Evolutionary conservation across 2,797 vertebrate genomes (phyloP).

Genomic region (Hephaestus fuliginosus): DNA sequence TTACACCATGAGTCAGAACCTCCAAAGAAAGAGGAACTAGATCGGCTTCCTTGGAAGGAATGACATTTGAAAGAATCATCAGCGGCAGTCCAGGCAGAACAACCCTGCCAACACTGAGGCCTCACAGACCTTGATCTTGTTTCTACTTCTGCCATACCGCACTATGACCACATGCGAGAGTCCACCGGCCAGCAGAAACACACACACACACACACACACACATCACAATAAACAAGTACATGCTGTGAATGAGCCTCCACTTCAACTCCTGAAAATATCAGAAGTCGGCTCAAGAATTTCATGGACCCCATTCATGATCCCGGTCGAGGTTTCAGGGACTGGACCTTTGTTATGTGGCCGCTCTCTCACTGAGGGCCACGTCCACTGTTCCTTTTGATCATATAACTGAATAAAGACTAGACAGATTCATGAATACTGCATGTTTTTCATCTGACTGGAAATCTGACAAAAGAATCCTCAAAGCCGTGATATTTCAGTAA

Average conservation of each 20-base stretch:
- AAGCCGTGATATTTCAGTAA: constrained; percentile 40
- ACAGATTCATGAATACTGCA: constrained; percentile 52
- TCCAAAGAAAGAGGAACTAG: constrained; percentile 45
- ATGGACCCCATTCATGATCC: constrained; percentile 41
- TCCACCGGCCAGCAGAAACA: constrained; percentile 67
- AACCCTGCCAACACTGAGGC: constrained; percentile 59
- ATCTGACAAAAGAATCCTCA: constrained; percentile 39
- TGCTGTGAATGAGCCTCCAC: constrained; percentile 60
- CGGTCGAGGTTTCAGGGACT: constrained; percentile 42
- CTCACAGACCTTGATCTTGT: constrained; percentile 67
- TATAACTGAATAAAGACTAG: constrained; percentile 45
- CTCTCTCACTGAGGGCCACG: constrained; percentile 27
- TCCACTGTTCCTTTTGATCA: constrained; percentile 64
- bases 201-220: constrained; percentile 53
- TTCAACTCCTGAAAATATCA: constrained; percentile 65
- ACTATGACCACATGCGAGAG: constrained; percentile 63
- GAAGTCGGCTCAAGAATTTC: constrained; percentile 61
- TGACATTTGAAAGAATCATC: constrained; percentile 64
- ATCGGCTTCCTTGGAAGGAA: constrained; percentile 64
- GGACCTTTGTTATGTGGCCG: constrained; percentile 40
- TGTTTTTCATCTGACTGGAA: constrained; percentile 43
- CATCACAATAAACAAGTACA: constrained; percentile 66
- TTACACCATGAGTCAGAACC: constrained; percentile 55
- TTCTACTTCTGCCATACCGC: constrained; percentile 71
- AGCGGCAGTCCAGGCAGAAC: constrained; percentile 36